Base-by-base conservation (phyloP, 2,888 invertebrate genomes). In the Stenodema calcarata region DNA sequence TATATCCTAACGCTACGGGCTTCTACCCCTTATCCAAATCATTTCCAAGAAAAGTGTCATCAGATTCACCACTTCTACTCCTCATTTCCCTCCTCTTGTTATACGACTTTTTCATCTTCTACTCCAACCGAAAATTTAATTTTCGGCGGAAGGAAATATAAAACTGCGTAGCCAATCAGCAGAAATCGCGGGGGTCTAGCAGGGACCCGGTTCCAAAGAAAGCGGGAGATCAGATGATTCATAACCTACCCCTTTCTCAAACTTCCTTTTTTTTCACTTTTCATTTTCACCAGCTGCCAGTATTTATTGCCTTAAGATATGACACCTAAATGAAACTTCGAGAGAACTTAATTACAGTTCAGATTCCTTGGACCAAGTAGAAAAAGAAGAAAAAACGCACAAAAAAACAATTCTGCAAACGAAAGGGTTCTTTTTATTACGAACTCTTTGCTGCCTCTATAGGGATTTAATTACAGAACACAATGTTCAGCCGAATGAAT, bases 241-340 rank as follows among this genome's bases (percentile, higher is more conserved):
- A 78, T 86, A 78, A 41, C 78, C 88, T 70, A 85, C 82, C 87
- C 87, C 87, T 87, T 76, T 86, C 87, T 82, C 82, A 69, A 87
- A 82, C 83, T 86, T 86, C 86, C 62, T 86, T 87, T 88, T 80
- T 88, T 87, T n/a, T 83, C 82, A 87, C 87, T 86, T 88, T 88
- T 86, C 83, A 88, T 88, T 88, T 88, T 88, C 88, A 88, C 88
- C 88, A 88, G 88, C 88, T 88, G 88, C 86, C 87, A 87, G 87
- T 89, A 89, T 89, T 89, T 89, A 89, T 88, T 87, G 88, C 88
- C 87, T 88, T 88, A 88, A 89, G 89, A 88, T 89, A 89, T 88
- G 88, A 89, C 89, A 89, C 88, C 89, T 89, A 88, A 89, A 89
- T 89, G 89, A 88, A 89, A 89, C 88, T 89, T 88, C 87, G 87